phyloP scores from a whole-genome alignment of 2,113 vertebrate genomes.

The Carettochelys insculpta region DNA sequence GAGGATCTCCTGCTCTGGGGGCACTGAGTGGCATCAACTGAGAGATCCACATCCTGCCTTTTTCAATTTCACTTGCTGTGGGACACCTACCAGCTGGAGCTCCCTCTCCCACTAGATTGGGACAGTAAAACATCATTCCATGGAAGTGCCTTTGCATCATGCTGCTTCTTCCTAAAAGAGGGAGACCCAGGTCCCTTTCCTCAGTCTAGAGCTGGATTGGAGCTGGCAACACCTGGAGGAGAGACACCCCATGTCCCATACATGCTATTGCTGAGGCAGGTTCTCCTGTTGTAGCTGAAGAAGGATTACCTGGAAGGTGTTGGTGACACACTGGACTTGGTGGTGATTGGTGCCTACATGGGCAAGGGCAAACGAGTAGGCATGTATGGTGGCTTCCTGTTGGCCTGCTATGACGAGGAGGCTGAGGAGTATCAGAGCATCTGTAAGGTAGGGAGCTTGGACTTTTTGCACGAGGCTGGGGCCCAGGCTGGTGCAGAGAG shows the following conservation, averaged over 20 bases:
- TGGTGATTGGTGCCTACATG: slow-evolving; percentile 89
- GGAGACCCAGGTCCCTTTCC: too few relatives aligned
- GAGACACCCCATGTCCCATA: not conserved
- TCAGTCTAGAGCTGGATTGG: rapidly evolving
- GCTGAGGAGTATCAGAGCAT: slow-evolving; percentile 91
- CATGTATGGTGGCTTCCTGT: slow-evolving; percentile 88
- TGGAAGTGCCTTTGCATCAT: not conserved
- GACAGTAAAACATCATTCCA: not conserved
- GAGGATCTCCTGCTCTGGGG: not conserved
- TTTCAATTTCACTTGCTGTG: not conserved
- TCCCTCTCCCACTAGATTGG: not conserved
- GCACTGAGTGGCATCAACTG: not conserved
- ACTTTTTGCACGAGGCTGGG: not conserved
- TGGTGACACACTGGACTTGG: slow-evolving; percentile 90
- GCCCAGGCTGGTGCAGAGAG: not conserved
- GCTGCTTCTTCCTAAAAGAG: not conserved
- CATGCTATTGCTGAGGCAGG: not conserved
- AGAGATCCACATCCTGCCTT: not conserved
- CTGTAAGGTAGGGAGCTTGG: slow-evolving; percentile 82
- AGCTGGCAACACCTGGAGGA: not conserved
- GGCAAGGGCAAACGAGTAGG: slow-evolving; percentile 90
- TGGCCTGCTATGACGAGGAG: slow-evolving; percentile 89
- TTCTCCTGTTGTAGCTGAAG: slow-evolving; percentile 80
- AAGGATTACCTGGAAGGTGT: slow-evolving; percentile 92
- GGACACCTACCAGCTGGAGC: not conserved